These are phyloP conservation scores for Xenotilapia flavipinnis DNA, from an alignment of 2,113 vertebrate genomes.

Conservation along the genomic window DNA sequence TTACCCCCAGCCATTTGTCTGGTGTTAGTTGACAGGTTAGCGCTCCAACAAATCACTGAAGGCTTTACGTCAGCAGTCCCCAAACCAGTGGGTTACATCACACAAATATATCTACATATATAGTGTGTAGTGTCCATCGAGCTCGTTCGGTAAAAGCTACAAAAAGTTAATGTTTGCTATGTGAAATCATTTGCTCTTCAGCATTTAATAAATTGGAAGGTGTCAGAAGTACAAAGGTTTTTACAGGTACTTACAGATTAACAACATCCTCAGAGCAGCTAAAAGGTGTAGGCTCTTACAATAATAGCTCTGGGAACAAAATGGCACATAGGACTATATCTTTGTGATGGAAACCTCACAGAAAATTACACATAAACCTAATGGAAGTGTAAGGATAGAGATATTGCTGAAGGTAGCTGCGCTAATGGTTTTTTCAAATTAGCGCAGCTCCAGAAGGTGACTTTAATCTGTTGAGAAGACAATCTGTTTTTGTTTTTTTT, in stretches of 20 bases:
- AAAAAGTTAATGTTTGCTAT: neutral
- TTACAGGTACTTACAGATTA: conserved; percentile 18
- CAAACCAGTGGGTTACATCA: neutral
- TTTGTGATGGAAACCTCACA: conserved; percentile 7
- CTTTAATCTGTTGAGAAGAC: conserved; percentile 37
- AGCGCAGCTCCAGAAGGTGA: conserved; percentile 4
- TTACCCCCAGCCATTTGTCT: neutral
- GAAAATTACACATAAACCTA: conserved; percentile 32
- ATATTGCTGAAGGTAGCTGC: neutral
- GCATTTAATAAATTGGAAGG: neutral
- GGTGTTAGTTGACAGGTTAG: neutral
- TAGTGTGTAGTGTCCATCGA: neutral
- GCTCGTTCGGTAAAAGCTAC: neutral
- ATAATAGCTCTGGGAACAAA: conserved; percentile 33
- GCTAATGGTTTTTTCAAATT: conserved; percentile 56
- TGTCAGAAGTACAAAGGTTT: neutral
- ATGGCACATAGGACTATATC: neutral
- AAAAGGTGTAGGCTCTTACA: neutral
- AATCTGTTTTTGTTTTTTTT: conserved; percentile 9
- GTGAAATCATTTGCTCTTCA: neutral
- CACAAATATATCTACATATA: neutral
- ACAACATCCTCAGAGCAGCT: neutral
- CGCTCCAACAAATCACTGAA: neutral
- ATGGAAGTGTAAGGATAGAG: conserved; percentile 22
- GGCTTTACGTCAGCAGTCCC: neutral